Evolutionary conservation across 2,797 vertebrate species (phyloP).

Genomic region (Microctenopoma steveboyesi): DNA sequence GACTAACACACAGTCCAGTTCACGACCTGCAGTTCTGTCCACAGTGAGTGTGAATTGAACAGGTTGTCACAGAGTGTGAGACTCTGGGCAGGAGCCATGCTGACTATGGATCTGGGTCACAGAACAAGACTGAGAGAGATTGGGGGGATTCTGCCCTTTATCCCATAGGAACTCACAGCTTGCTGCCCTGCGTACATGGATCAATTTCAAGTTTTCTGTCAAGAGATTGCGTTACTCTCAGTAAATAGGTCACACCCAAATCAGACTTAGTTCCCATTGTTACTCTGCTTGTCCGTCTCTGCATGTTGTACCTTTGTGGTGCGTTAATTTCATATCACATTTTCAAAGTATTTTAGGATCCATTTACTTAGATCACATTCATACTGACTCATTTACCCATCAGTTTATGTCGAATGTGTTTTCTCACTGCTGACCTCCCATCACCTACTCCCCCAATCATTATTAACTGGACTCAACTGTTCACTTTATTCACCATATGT

Average conservation of each 20-base stretch:
- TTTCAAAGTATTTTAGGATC: neutral
- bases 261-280: conserved; percentile 13
- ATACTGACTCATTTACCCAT: neutral
- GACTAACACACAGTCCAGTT: conserved; percentile 25
- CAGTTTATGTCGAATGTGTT: neutral
- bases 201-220: conserved; percentile 67
- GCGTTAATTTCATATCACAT: neutral
- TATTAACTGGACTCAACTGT: too few relatives aligned
- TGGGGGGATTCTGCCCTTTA: conserved; percentile 65
- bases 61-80: conserved; percentile 71
- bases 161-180: conserved; percentile 71
- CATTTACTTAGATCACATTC: neutral
- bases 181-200: conserved; percentile 60
- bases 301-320: neutral
- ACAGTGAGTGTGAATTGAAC: conserved; percentile 77
- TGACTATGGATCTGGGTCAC: conserved; percentile 84
- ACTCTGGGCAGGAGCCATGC: conserved; percentile 68
- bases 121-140: conserved; percentile 56
- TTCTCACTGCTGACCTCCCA: too few relatives aligned
- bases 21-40: conserved; percentile 65
- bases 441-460: too few relatives aligned
- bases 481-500: too few relatives aligned
- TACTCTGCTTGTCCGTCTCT: neutral
- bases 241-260: conserved; percentile 53
- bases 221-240: conserved; percentile 48